A percentile compares a stretch with the other conserved stretches of the same genome.
Conservation (phyloP, 1,140 invertebrate species). For the Harlomillsia oculata region DNA sequence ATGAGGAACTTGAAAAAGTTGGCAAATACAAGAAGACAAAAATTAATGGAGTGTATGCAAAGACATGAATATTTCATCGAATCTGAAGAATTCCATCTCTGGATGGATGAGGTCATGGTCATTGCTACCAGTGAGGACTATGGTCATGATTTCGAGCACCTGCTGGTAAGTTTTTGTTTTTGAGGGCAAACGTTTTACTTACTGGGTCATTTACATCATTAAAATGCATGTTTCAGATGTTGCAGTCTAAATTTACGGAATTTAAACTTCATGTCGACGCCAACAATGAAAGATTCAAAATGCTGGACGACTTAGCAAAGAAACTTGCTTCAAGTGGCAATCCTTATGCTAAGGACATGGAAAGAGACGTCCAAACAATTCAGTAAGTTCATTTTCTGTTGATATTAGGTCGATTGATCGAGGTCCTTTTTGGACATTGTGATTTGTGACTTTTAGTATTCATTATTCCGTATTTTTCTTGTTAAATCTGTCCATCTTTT, state of each 20-base stretch:
- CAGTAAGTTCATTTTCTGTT: too few relatives aligned
- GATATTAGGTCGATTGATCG: too few relatives aligned
- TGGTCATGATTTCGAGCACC: conserved; percentile 93
- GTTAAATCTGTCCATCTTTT: too few relatives aligned
- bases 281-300: conserved; percentile 82
- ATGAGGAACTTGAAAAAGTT: conserved; percentile 70
- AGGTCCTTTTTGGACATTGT: too few relatives aligned
- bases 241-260: conserved; percentile 91
- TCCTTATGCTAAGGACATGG: conserved; percentile 77
- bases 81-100: conserved; percentile 53
- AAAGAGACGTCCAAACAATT: too few relatives aligned
- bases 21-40: conserved; percentile 65
- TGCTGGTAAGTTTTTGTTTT: conserved; percentile 52
- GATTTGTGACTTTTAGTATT: too few relatives aligned
- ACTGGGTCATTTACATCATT: neutral
- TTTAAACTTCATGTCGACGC: conserved; percentile 84
- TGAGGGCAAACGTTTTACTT: neutral
- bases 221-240: conserved; percentile 47
- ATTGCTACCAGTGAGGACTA: conserved; percentile 88
- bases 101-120: conserved; percentile 88
- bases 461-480: too few relatives aligned
- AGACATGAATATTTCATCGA: conserved; percentile 88
- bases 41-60: conserved; percentile 81
- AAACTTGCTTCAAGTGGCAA: conserved; percentile 80
- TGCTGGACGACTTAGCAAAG: conserved; percentile 82